phyloP scores from a whole-genome alignment of 2,113 vertebrate genomes.

The Tupaia tana region DNA sequence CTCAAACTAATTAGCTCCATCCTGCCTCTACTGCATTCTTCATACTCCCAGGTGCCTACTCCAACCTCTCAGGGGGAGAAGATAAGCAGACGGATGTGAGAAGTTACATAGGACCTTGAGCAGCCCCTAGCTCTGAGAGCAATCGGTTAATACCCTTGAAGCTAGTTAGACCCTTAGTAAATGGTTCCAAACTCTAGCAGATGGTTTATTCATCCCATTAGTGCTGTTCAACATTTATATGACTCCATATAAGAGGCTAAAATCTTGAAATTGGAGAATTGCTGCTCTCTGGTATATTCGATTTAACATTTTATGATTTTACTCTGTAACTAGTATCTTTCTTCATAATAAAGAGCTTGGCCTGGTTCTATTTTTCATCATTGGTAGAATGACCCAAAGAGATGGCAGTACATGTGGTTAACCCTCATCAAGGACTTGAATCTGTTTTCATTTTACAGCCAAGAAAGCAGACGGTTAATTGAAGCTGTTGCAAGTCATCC shows the following conservation, averaged over 20 bases:
- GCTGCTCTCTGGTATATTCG: slow-evolving; percentile 25
- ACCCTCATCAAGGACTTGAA: slow-evolving; percentile 28
- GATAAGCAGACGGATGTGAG: slow-evolving; percentile 45
- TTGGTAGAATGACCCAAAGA: neutral
- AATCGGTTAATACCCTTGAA: slow-evolving; percentile 56
- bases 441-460: slow-evolving; percentile 29
- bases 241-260: slow-evolving; percentile 24
- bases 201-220: slow-evolving; percentile 40
- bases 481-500: neutral
- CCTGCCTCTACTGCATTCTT: neutral
- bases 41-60: neutral
- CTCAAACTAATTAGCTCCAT: slow-evolving; percentile 53
- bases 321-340: slow-evolving; percentile 8
- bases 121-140: slow-evolving; percentile 24
- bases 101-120: neutral
- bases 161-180: slow-evolving; percentile 63
- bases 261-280: slow-evolving; percentile 22
- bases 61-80: neutral
- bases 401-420: neutral
- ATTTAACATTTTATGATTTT: slow-evolving; percentile 59
- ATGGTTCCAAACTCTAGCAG: slow-evolving; percentile 52
- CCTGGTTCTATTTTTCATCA: slow-evolving; percentile 14
- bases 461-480: neutral
- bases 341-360: slow-evolving; percentile 13
- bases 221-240: slow-evolving; percentile 38